Percentiles rank a stretch among this genome's conserved stretches.
Conservation (phyloP, 2,888 invertebrate genomes). For the Agriopis marginaria region DNA sequence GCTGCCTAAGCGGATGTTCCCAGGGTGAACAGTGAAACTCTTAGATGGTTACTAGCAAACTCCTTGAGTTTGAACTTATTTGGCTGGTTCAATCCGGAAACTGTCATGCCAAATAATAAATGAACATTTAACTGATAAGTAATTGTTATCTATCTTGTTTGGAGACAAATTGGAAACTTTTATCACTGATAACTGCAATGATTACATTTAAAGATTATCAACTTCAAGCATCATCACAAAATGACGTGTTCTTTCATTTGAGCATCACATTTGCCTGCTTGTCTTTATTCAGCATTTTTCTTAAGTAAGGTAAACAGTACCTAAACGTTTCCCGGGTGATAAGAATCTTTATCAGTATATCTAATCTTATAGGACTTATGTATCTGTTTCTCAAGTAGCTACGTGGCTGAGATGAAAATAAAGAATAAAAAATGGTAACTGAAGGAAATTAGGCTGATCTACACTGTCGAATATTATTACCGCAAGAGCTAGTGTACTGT, state of each 20-base stretch:
- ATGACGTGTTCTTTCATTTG: background rate
- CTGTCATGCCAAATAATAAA: background rate
- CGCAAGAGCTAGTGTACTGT: too few species aligned
- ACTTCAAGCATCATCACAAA: background rate
- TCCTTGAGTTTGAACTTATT: background rate
- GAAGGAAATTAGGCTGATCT: background rate
- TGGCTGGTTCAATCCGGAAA: background rate
- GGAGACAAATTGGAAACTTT: background rate
- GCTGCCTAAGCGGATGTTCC: too few species aligned
- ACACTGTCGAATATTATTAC: background rate
- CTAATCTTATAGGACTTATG: constrained; percentile 2
- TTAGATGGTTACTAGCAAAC: too few species aligned
- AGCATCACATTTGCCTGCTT: background rate
- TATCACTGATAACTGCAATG: background rate
- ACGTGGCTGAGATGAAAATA: background rate
- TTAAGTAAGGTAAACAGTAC: background rate
- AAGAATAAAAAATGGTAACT: background rate
- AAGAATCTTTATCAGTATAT: background rate
- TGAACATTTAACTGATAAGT: background rate
- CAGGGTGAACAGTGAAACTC: too few species aligned
- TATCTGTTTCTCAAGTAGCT: background rate
- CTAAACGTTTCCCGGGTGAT: background rate
- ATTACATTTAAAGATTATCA: background rate
- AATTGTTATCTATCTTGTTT: background rate
- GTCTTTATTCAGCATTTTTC: background rate